Base-by-base conservation (phyloP, 2,113 vertebrate species). In the Brachyistius frenatus region DNA sequence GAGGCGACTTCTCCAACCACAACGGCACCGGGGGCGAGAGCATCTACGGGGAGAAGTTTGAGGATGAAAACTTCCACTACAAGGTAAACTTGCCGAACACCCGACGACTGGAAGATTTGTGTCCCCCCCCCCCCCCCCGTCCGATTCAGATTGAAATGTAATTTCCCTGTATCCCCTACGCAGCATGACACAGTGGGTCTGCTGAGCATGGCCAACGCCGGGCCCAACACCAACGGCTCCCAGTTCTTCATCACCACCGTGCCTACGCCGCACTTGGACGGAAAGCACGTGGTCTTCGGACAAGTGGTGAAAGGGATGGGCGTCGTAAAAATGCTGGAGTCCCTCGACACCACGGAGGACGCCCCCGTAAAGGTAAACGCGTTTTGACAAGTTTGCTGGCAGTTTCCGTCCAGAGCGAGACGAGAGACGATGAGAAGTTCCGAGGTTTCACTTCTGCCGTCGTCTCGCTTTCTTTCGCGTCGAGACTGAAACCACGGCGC, bases 1-100 rank as follows among this genome's bases (percentile, higher is more conserved):
- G 97, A 87, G 97, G 98, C 54, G 98, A 99, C 86, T 99, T 99
- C 93, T 99, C 97, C 66, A 97, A 99, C 93, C 97, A 98, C 44
- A 96, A 99, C 72, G 98, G 97, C 83, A 99, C 97, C 4, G 98
- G 98, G 66, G 98, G 98, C 78, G 98, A 99, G 95, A 98, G 98
- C 90, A 99, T 99, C 91, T 99, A 99, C 23, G 98, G 98, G 81
- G 98, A 97, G 90, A 99, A 99, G 93, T 99, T 99, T 93, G 98
- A 98, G 92, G 98, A 99, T 84, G 98, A 99, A 93, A 99, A 98
- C 93, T 99, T 99, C 57, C 88, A 98, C 91, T 99, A 99, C 74
- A 95, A 96, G 96, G 98, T 99, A 94, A 86, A 86, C 23, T 23
- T 23, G 23, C 23, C 23, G 23, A 23, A n/a, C 2, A 23, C 15